phyloP scores from a whole-genome alignment of 2,888 invertebrate genomes.

The Galerucella pusilla region DNA sequence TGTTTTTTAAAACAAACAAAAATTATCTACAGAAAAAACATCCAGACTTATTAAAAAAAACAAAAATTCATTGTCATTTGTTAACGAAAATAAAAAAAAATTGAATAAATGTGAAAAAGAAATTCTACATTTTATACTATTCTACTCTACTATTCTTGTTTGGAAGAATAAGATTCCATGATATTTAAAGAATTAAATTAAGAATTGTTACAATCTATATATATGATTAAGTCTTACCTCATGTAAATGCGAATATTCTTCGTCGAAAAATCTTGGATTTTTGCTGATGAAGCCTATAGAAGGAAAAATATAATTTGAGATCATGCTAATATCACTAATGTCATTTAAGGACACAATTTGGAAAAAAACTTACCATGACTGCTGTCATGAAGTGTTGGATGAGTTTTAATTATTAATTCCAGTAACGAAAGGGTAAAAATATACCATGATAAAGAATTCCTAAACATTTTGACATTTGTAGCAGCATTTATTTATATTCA shows the following conservation, averaged over 20 bases:
- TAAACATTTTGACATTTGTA: conserved; percentile 64
- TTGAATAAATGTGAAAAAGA: not conserved
- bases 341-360: conserved; percentile 45
- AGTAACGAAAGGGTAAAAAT: conserved; percentile 75
- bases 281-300: conserved; percentile 76
- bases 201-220: not conserved
- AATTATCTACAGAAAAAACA: not conserved
- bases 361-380: conserved; percentile 74
- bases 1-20: not conserved
- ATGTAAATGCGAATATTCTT: conserved; percentile 71
- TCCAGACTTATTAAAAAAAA: not conserved
- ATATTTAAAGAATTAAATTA: conserved; percentile 8
- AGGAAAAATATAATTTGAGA: conserved; percentile 54
- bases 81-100: not conserved
- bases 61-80: not conserved
- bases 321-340: conserved; percentile 39
- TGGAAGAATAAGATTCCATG: conserved; percentile 1
- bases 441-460: conserved; percentile 70
- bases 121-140: not conserved
- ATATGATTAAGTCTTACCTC: conserved; percentile 62
- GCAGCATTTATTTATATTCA: conserved; percentile 52
- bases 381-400: conserved; percentile 78
- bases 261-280: conserved; percentile 76
- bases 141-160: not conserved
- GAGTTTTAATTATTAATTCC: conserved; percentile 75